Evolutionary conservation across 2,888 invertebrate genomes (phyloP), one percentile per base, ranked within the genome.

Genomic region (Linnaemya vulpina): DNA sequence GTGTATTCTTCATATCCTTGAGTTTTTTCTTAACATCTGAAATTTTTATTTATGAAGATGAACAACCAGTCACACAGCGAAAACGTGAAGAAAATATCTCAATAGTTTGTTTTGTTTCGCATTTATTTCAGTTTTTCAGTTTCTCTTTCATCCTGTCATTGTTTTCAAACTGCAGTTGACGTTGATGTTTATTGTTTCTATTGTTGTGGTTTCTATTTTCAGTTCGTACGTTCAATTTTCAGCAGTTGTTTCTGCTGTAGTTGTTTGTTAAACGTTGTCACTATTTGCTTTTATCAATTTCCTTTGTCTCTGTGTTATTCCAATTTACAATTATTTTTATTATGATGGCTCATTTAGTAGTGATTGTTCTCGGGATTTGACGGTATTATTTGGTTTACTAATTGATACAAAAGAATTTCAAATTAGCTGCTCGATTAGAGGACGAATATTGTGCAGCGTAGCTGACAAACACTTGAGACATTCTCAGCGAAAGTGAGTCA

Each of bases 101-200:
- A 67, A 49, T 65, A 53, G 65, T 71, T 65, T 4, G 38, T 63
- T 71, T 73, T 73, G 63, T 73, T 79, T 79, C 65, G 73, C 55
- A 65, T 79, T 74, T 68, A 68, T 74, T 68, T 81, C 30, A 60
- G 20, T 74, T 78, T 73, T 63, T 51, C 17, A 20, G 13, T 70
- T 63, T 63, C 11, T 58, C 67, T 65, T 76, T 62, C 55, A 46
- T 76, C 60, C 63, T 67, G 80, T 84, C 76, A 84, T 80, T 80
- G 84, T 84, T 80, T 80, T 68, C 53, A 62, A 81, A 84, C 80
- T 77, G 76, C 76, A 84, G 76, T 84, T 84, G 84, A 84, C 67
- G 73, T 80, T 84, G 73, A 73, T 62, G 75, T 76, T 79, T 75
- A 77, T 80, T 74, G 70, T 80, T 79, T 76, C 71, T 67, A 67